phyloP scores from a whole-genome alignment of 2,113 vertebrate species.

The Rhizomys pruinosus region DNA sequence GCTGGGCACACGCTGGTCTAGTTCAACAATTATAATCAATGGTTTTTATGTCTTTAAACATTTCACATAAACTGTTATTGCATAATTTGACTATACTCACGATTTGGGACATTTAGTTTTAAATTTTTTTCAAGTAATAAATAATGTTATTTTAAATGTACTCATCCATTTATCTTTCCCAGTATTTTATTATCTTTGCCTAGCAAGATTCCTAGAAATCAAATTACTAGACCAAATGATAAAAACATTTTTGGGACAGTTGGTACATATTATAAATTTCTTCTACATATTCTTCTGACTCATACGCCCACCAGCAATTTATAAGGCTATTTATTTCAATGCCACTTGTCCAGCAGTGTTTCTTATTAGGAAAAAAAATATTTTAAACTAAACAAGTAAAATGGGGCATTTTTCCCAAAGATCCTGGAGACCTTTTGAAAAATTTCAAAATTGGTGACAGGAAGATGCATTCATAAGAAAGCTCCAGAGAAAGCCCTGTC shows the following conservation, averaged over 20 bases:
- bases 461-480: neutral
- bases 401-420: neutral
- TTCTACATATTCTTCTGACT: constrained; percentile 20
- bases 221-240: neutral
- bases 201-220: constrained; percentile 15
- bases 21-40: neutral
- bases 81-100: neutral
- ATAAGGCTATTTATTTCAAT: neutral
- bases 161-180: neutral
- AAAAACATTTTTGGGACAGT: constrained; percentile 1
- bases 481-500: neutral
- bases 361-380: constrained; percentile 36
- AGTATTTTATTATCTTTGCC: neutral
- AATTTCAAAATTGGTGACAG: constrained; percentile 33
- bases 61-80: constrained; percentile 2
- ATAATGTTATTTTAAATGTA: constrained; percentile 8
- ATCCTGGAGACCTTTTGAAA: neutral
- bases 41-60: constrained; percentile 10
- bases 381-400: constrained; percentile 35
- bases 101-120: neutral
- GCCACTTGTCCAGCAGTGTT: neutral
- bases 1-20: too few species aligned
- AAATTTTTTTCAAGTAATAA: neutral
- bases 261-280: neutral
- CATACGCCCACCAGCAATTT: neutral